Conservation (phyloP, 2,888 invertebrate species). For the Mythimna lalbum region DNA sequence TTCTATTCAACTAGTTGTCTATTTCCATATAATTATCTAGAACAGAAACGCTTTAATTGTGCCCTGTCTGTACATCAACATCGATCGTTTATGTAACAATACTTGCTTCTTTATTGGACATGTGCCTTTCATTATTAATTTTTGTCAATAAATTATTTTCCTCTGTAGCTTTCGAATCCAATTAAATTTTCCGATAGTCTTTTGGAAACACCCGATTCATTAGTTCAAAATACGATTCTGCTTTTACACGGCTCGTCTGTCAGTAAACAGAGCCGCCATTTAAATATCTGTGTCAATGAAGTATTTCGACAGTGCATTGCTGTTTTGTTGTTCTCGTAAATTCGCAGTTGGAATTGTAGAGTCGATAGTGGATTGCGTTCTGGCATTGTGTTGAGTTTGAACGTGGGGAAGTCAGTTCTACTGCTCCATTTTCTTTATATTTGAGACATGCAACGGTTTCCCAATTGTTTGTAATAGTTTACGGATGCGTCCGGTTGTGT, state of each 20-base stretch:
- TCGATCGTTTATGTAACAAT: constrained; percentile 3
- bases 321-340: constrained; percentile 49
- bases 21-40: not conserved
- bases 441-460: constrained; percentile 11
- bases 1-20: constrained; percentile 3
- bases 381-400: constrained; percentile 45
- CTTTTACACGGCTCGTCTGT: constrained; percentile 46
- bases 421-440: constrained; percentile 20
- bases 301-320: constrained; percentile 53
- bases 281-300: constrained; percentile 61
- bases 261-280: constrained; percentile 55
- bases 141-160: constrained; percentile 37
- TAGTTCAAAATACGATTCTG: constrained; percentile 55
- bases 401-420: constrained; percentile 19
- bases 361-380: constrained; percentile 51
- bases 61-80: not conserved
- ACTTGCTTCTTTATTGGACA: constrained; percentile 2
- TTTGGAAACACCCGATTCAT: constrained; percentile 53
- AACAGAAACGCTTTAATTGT: not conserved
- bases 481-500: constrained; percentile 32
- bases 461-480: constrained; percentile 37
- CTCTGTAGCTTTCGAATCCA: constrained; percentile 45
- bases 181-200: constrained; percentile 52
- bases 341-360: constrained; percentile 54
- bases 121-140: constrained; percentile 14